phyloP scores from a whole-genome alignment of 2,797 vertebrate species.

The Eptatretus atami region DNA sequence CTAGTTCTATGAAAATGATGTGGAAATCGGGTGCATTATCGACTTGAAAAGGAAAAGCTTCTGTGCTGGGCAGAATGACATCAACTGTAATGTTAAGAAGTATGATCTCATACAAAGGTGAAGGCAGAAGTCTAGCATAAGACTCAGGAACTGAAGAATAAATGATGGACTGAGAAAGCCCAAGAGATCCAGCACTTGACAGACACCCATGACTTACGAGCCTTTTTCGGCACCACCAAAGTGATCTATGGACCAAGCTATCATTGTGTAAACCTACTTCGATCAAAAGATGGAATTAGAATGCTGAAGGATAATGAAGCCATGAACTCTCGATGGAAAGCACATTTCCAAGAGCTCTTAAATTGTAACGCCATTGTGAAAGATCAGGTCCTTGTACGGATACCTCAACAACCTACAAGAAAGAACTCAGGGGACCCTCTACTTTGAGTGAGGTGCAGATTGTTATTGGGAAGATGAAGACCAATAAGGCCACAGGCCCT shows the following conservation, averaged over 20 bases:
- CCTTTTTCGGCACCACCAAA: not conserved
- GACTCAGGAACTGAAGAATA: not conserved
- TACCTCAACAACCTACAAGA: too few relatives aligned
- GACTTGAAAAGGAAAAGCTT: not conserved
- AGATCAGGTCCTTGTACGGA: too few relatives aligned
- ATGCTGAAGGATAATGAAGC: too few relatives aligned
- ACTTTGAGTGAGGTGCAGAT: too few relatives aligned
- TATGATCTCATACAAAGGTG: not conserved
- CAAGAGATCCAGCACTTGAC: not conserved
- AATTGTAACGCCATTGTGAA: too few relatives aligned
- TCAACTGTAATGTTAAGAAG: not conserved
- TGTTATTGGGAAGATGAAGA: too few relatives aligned
- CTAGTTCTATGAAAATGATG: not conserved
- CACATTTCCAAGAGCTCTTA: too few relatives aligned
- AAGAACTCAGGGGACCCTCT: too few relatives aligned
- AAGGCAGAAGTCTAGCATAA: not conserved
- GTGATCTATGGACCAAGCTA: too few relatives aligned
- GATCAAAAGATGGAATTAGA: too few relatives aligned
- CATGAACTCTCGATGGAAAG: too few relatives aligned
- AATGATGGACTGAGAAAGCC: conserved; percentile 4
- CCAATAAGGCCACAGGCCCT: not conserved
- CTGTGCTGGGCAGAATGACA: not conserved
- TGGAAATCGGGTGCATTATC: not conserved
- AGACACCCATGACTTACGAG: not conserved
- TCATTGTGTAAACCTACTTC: too few relatives aligned